A percentile compares a stretch with the other conserved stretches of the same genome.
These are phyloP conservation scores for Valencia hispanica DNA, from an alignment of 2,797 vertebrate species.

Conservation along the genomic window DNA sequence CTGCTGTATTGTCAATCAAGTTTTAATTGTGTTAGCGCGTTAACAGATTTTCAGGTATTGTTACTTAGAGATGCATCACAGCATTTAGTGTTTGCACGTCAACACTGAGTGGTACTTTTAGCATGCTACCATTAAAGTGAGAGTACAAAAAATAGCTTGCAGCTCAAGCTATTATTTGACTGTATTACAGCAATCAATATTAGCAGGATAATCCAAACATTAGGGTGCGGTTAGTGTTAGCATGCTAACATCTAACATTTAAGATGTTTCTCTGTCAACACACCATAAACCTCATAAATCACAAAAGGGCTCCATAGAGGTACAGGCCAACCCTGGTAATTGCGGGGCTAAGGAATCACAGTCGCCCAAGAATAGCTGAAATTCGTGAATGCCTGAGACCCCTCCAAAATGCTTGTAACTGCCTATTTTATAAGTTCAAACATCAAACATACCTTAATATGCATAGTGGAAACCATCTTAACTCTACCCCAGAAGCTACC, in stretches of 20 bases:
- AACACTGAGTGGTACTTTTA: background rate
- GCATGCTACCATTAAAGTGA: background rate
- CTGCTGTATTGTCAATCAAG: background rate
- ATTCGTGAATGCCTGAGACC: no score
- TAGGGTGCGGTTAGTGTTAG: background rate
- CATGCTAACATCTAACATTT: background rate
- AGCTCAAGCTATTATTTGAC: background rate
- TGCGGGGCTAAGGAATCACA: background rate
- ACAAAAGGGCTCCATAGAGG: background rate
- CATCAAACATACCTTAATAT: no score
- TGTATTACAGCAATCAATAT: background rate
- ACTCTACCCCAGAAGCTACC: no score
- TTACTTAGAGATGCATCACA: background rate
- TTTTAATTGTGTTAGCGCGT: background rate
- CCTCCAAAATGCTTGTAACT: no score
- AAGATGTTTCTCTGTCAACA: background rate
- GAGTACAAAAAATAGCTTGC: background rate
- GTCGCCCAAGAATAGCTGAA: background rate
- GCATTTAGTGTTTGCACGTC: background rate
- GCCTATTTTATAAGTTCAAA: no score
- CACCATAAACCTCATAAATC: background rate
- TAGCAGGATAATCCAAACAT: background rate
- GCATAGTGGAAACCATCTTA: no score
- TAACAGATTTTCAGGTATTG: background rate
- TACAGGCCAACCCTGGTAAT: background rate